Base-by-base conservation (phyloP, 2,113 vertebrate genomes). In the Elachura formosa region DNA sequence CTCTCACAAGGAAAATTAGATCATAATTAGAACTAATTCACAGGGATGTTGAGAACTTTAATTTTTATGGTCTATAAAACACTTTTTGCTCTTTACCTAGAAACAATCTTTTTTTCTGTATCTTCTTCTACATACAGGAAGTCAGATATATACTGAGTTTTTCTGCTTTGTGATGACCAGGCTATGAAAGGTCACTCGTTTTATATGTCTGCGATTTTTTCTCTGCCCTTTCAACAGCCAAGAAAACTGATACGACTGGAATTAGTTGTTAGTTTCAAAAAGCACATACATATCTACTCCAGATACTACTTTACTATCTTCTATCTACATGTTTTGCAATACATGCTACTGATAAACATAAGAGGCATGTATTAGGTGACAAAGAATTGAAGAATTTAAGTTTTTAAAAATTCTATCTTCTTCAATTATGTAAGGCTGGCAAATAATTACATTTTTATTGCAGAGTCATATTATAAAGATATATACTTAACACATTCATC, bases 61-160 rank as follows among this genome's bases (percentile, higher is more conserved):
- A 59, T 55, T 77, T 84, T 86, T 84, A 46, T 0, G 8, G 29
- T 22, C 43, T 81, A 31, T 34, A 64, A 77, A 93, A 61, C 6
- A 61, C 13, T 54, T 87, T 58, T 55, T 63, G 29, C 51, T 93
- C 61, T 67, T 89, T 36, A 61, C 9, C 13, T 58, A 41, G 34
- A 86, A 88, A 74, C 3, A 28, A 94, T 80, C 94, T 94, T 91
- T 87, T 87, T 72, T 94, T 67, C 88, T 36, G 56, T 77, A 9
- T 68, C 41, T 91, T 97, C 89, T 59, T 92, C 97, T 89, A 36
- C 54, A 79, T 96, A 88, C 2, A 76, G 48, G 67, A 97, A 97
- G 20, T 92, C 78, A 36, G 82, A 96, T 26, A 90, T 72, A 72
- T 74, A n/a, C 21, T 75, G 58, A 46, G 7, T 22, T 84, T 87